These are phyloP conservation scores for Scaptomyza hsui DNA, from an alignment of 1,140 invertebrate species.

Conservation along the genomic window DNA sequence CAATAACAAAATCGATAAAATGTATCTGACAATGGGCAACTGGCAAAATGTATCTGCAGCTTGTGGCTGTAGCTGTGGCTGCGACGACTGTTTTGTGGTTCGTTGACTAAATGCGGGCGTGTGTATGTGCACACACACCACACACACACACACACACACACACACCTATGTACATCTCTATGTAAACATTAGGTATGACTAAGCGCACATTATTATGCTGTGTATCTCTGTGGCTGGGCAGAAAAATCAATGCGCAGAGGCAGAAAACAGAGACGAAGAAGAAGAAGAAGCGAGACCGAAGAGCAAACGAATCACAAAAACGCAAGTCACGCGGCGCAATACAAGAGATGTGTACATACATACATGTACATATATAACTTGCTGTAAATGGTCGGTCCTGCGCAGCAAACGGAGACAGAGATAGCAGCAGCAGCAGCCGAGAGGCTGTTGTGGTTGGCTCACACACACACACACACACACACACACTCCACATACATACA, in stretches of 20 bases:
- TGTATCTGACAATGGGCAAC: slow-evolving; percentile 25
- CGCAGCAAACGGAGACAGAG: slow-evolving; percentile 73
- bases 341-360: slow-evolving; percentile 46
- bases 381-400: slow-evolving; percentile 63
- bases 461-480: slow-evolving; percentile 35
- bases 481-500: slow-evolving; percentile 23
- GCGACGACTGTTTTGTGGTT: slow-evolving; percentile 63
- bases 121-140: slow-evolving; percentile 44
- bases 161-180: slow-evolving; percentile 1
- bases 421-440: slow-evolving; percentile 69
- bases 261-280: slow-evolving; percentile 26
- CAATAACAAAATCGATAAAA: slow-evolving; percentile 39
- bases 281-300: slow-evolving; percentile 32
- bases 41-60: slow-evolving; percentile 65
- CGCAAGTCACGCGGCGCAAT: slow-evolving; percentile 67
- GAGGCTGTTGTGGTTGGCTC: slow-evolving; percentile 76
- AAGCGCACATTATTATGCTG: slow-evolving; percentile 62
- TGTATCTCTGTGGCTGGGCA: slow-evolving; percentile 56
- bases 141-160: slow-evolving; percentile 27
- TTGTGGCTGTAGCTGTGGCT: slow-evolving; percentile 63
- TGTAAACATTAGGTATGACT: slow-evolving; percentile 25
- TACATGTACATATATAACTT: slow-evolving; percentile 1
- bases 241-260: slow-evolving; percentile 74
- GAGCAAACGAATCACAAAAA: slow-evolving; percentile 80
- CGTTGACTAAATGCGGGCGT: slow-evolving; percentile 81